These are phyloP conservation scores for Pollicipes pollicipes DNA, from an alignment of 1,140 invertebrate species.

Conservation along the genomic window DNA sequence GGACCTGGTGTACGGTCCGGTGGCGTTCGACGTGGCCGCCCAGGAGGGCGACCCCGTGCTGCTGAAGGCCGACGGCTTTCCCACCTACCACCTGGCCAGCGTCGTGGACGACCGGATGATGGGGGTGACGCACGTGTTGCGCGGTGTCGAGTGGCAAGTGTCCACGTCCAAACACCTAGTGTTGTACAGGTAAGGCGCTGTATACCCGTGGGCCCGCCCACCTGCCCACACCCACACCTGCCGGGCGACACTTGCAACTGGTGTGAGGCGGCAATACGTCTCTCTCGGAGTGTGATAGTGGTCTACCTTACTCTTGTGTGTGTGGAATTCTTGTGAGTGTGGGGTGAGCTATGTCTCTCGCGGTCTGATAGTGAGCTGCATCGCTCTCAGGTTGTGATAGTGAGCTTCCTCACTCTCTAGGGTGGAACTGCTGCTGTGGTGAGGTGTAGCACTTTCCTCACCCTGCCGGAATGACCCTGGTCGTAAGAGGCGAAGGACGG, in stretches of 20 bases:
- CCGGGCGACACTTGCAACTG: not conserved
- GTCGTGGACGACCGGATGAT: constrained; percentile 95
- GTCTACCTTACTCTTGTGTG: not conserved
- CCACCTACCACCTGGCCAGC: constrained; percentile 97
- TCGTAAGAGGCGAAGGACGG: too few relatives aligned
- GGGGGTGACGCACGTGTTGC: constrained; percentile 80
- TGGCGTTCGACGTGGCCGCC: constrained; percentile 47
- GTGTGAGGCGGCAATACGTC: not conserved
- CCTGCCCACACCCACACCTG: too few relatives aligned
- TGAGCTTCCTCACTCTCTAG: too few relatives aligned
- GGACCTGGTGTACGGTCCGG: constrained; percentile 69
- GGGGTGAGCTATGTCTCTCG: too few relatives aligned
- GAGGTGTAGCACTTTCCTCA: too few relatives aligned
- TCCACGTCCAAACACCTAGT: constrained; percentile 91
- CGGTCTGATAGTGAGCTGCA: too few relatives aligned
- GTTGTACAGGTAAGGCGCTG: constrained; percentile 43
- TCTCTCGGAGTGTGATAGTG: not conserved
- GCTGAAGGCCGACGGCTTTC: constrained; percentile 79
- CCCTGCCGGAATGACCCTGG: too few relatives aligned
- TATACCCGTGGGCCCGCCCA: too few relatives aligned
- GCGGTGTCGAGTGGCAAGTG: constrained; percentile 91
- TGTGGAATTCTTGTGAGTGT: too few relatives aligned
- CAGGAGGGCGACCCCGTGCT: constrained; percentile 86
- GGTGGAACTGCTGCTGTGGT: too few relatives aligned
- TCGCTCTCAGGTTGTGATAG: too few relatives aligned